These are phyloP conservation scores for Tetramorium bicarinatum DNA, from an alignment of 2,888 invertebrate species.

Conservation along the genomic window DNA sequence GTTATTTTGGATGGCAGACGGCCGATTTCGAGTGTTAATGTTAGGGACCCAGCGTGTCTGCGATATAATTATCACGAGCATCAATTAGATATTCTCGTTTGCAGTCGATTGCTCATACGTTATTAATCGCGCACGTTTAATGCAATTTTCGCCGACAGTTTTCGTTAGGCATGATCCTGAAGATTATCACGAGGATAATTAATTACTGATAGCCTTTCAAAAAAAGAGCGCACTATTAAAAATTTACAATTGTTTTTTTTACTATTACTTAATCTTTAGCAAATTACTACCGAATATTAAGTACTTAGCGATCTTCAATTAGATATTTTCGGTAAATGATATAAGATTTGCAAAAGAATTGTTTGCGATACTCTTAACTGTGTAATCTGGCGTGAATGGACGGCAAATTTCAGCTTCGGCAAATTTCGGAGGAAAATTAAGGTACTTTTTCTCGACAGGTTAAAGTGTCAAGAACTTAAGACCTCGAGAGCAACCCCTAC, in stretches of 20 bases:
- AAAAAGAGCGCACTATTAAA: neutral
- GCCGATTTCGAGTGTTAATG: slow-evolving; percentile 35
- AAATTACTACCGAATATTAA: neutral
- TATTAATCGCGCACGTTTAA: slow-evolving; percentile 55
- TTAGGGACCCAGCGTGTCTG: slow-evolving; percentile 32
- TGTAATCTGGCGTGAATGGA: slow-evolving; percentile 16
- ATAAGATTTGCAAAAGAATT: neutral
- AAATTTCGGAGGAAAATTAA: slow-evolving; percentile 61
- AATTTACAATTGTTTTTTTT: neutral
- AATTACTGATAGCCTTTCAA: neutral
- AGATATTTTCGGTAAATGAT: neutral
- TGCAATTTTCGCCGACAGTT: slow-evolving; percentile 56
- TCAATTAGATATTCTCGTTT: slow-evolving; percentile 45
- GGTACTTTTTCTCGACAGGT: slow-evolving; percentile 76
- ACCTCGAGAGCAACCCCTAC: slow-evolving; percentile 73
- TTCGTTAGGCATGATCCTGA: neutral
- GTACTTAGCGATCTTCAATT: neutral
- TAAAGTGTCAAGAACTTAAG: slow-evolving; percentile 82
- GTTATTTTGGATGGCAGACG: slow-evolving; percentile 50
- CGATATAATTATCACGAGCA: slow-evolving; percentile 43
- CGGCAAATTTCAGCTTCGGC: slow-evolving; percentile 26
- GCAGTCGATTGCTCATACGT: slow-evolving; percentile 43
- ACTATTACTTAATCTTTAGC: neutral
- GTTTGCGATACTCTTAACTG: neutral
- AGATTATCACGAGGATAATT: neutral